Conservation (phyloP, 1,140 invertebrate genomes). For the Aphelinus atriplicis region DNA sequence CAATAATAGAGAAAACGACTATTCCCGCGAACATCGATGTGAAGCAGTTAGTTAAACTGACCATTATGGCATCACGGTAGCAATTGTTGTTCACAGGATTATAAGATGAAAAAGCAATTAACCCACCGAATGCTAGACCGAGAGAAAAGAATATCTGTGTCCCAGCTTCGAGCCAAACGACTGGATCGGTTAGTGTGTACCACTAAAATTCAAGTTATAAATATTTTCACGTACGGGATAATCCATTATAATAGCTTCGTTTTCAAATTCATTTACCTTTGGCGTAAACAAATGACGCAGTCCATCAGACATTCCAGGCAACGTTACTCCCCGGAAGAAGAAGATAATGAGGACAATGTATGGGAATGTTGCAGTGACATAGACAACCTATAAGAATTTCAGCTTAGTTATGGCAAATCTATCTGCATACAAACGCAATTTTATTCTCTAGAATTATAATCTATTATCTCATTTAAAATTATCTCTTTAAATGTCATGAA, state of each 20-base stretch:
- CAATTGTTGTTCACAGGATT: slow-evolving; percentile 97
- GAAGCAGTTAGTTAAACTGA: slow-evolving; percentile 93
- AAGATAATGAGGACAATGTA: slow-evolving; percentile 96
- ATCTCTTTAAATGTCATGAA: no score
- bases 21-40: slow-evolving; percentile 98
- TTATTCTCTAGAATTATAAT: no score
- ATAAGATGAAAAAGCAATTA: slow-evolving; percentile 95
- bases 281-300: slow-evolving; percentile 91
- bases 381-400: slow-evolving; percentile 75
- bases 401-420: no score
- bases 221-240: no score
- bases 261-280: slow-evolving; percentile 66
- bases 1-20: slow-evolving; percentile 97
- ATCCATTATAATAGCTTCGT: no score
- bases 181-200: slow-evolving; percentile 77
- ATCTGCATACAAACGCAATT: no score
- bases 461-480: no score
- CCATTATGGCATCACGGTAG: slow-evolving; percentile 91
- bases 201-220: slow-evolving; percentile 61
- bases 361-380: slow-evolving; percentile 95
- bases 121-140: slow-evolving; percentile 92
- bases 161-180: slow-evolving; percentile 96
- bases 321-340: slow-evolving; percentile 91
- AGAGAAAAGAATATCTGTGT: slow-evolving; percentile 98
- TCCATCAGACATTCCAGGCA: slow-evolving; percentile 90